phyloP scores from a whole-genome alignment of 1,140 invertebrate species.

The Neodiprion fabricii region DNA sequence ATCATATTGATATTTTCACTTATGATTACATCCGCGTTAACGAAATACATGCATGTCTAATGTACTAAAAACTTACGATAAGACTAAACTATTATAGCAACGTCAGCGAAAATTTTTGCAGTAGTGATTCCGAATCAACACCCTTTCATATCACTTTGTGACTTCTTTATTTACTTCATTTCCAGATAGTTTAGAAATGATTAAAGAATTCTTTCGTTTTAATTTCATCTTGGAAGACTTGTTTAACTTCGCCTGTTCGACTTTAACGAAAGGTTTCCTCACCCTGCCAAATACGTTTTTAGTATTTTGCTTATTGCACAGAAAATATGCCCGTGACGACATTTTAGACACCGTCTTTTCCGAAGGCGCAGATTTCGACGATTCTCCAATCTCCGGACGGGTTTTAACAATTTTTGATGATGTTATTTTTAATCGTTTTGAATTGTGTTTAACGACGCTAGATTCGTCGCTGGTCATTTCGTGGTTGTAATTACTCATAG shows the following conservation, averaged over 20 bases:
- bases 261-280: constrained; percentile 29
- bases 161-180: neutral
- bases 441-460: constrained; percentile 43
- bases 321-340: constrained; percentile 17
- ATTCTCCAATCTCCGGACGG: constrained; percentile 37
- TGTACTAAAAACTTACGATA: too few species aligned
- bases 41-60: too few species aligned
- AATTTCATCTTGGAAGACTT: constrained; percentile 37
- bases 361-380: constrained; percentile 27
- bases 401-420: constrained; percentile 35
- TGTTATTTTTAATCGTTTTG: constrained; percentile 48
- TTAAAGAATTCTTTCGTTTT: constrained; percentile 17
- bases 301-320: constrained; percentile 37
- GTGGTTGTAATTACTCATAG: constrained; percentile 23
- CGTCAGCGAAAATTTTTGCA: too few species aligned
- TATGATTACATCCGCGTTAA: too few species aligned
- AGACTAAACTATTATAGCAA: too few species aligned
- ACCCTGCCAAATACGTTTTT: constrained; percentile 29
- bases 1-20: too few species aligned
- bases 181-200: neutral
- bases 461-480: constrained; percentile 37
- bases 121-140: too few species aligned
- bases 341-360: constrained; percentile 13
- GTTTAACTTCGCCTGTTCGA: constrained; percentile 37
- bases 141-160: too few species aligned